Conservation (phyloP, 2,113 vertebrate species). For the Rhinopithecus roxellana region DNA sequence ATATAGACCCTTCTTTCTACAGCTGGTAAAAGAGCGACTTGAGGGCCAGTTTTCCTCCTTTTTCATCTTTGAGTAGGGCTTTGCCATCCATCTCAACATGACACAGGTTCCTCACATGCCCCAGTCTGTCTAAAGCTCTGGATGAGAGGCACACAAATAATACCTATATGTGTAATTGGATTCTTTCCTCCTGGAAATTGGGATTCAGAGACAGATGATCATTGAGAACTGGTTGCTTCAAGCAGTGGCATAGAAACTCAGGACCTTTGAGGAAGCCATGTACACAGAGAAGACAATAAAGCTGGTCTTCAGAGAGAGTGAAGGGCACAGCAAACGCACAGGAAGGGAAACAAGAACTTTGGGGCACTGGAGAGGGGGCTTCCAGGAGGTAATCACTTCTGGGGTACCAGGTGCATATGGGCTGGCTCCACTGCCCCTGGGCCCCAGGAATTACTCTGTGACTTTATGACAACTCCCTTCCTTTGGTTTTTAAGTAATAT, state of each 20-base stretch:
- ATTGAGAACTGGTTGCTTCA: not conserved
- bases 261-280: not conserved
- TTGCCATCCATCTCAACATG: not conserved
- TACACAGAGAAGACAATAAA: not conserved
- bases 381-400: too few species aligned
- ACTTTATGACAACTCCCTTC: not conserved
- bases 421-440: not conserved
- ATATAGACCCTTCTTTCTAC: not conserved
- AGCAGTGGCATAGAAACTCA: not conserved
- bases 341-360: not conserved
- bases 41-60: not conserved
- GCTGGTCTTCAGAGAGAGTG: not conserved
- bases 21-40: not conserved
- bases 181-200: not conserved
- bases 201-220: not conserved
- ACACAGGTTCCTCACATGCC: not conserved
- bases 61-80: not conserved
- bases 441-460: not conserved
- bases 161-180: not conserved
- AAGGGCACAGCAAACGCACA: not conserved
- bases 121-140: not conserved
- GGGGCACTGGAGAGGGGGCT: not conserved
- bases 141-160: not conserved
- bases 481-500: not conserved
- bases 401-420: not conserved